Percentiles rank a stretch among this genome's conserved stretches.
Conservation (phyloP, 2,888 invertebrate genomes). For the Mycalesis mineus region DNA sequence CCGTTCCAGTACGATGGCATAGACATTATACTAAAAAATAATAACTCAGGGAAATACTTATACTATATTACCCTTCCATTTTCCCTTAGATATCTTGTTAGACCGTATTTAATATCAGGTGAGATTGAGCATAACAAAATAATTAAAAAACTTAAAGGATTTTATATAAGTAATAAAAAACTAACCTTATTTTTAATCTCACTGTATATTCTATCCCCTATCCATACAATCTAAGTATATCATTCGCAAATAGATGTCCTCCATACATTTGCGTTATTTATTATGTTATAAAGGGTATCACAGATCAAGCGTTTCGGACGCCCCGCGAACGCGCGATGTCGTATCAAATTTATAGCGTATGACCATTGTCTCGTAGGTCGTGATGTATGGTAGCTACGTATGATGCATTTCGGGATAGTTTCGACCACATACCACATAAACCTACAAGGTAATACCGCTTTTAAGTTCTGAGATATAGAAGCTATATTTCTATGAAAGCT, state of each 20-base stretch:
- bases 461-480: not conserved
- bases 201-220: not conserved
- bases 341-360: conserved; percentile 64
- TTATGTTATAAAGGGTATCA: conserved; percentile 58
- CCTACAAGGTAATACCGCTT: not conserved
- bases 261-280: conserved; percentile 47
- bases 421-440: conserved; percentile 28
- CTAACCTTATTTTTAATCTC: too few relatives aligned
- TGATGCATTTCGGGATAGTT: conserved; percentile 48
- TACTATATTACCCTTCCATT: too few relatives aligned
- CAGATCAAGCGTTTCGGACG: conserved; percentile 46
- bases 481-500: not conserved
- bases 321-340: conserved; percentile 51
- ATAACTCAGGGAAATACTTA: too few relatives aligned
- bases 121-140: too few relatives aligned
- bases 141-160: too few relatives aligned
- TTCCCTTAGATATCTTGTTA: too few relatives aligned
- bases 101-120: too few relatives aligned
- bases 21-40: too few relatives aligned
- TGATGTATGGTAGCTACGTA: conserved; percentile 46
- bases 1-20: too few relatives aligned
- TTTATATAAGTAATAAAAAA: too few relatives aligned
- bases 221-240: not conserved
- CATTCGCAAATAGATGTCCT: conserved; percentile 6
- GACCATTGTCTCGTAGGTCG: conserved; percentile 52